Conservation (phyloP, 2,113 vertebrate species). For the Colossoma macropomum region DNA sequence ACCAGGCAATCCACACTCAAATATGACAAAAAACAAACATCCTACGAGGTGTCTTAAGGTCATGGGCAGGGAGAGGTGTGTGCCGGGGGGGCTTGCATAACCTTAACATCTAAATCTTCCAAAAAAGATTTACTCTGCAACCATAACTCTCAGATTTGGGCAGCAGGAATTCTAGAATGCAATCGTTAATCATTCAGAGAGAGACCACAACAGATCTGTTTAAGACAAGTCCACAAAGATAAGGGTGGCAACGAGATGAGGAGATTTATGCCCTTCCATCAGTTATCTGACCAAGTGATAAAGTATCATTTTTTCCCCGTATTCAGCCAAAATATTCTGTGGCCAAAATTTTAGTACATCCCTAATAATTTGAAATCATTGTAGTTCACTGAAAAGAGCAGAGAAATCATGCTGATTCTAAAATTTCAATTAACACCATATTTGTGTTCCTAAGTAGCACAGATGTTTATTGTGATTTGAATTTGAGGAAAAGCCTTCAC, state of each 20-base stretch:
- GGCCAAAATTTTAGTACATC: no score
- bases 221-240: background rate
- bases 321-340: no score
- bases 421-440: no score
- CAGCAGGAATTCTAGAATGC: slow-evolving; percentile 5
- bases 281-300: background rate
- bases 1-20: slow-evolving; percentile 17
- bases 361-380: no score
- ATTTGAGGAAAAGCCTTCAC: no score
- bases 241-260: background rate
- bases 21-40: background rate
- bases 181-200: background rate
- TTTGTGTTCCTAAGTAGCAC: no score
- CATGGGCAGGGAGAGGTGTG: no score
- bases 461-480: no score
- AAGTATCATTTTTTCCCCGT: no score
- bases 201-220: background rate
- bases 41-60: slow-evolving; percentile 30
- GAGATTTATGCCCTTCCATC: background rate
- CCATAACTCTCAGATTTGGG: background rate
- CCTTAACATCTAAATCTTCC: slow-evolving; percentile 26
- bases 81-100: no score
- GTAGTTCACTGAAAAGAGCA: no score
- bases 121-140: background rate
- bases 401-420: no score